phyloP scores from a whole-genome alignment of 1,140 invertebrate species.

The roundworm (Caenorhabditis elegans) region DNA sequence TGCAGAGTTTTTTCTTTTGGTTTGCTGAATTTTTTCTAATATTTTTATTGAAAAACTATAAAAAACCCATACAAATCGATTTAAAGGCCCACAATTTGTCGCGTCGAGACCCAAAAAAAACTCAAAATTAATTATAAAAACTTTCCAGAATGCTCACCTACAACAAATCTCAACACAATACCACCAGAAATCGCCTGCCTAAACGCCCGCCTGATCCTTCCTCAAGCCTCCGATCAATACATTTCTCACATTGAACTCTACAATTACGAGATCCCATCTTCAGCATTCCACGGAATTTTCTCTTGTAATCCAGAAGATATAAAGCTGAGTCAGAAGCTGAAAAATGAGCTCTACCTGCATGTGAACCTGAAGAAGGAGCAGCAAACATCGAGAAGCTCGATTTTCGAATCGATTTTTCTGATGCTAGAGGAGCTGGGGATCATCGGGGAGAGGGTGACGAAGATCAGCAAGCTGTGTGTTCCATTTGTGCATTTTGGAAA shows the following conservation, averaged over 20 bases:
- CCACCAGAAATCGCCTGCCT: not conserved
- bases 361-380: not conserved
- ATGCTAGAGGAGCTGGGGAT: not conserved
- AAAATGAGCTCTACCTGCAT: constrained; percentile 18
- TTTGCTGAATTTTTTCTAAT: no score
- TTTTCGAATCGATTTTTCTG: not conserved
- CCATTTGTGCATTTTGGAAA: constrained; percentile 12
- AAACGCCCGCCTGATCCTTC: constrained; percentile 13
- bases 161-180: no score
- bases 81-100: no score
- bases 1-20: no score
- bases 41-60: no score
- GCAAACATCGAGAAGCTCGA: not conserved
- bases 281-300: not conserved
- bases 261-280: not conserved
- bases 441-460: not conserved
- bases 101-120: no score
- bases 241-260: constrained; percentile 1
- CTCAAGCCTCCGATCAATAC: not conserved
- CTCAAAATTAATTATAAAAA: no score
- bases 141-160: no score
- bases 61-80: no score
- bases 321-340: not conserved
- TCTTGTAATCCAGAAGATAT: not conserved
- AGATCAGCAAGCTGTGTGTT: not conserved